A percentile compares a stretch with the other conserved stretches of the same genome.
Conservation (phyloP, 2,888 invertebrate species). For the Hirtodrosophila trivittata region DNA sequence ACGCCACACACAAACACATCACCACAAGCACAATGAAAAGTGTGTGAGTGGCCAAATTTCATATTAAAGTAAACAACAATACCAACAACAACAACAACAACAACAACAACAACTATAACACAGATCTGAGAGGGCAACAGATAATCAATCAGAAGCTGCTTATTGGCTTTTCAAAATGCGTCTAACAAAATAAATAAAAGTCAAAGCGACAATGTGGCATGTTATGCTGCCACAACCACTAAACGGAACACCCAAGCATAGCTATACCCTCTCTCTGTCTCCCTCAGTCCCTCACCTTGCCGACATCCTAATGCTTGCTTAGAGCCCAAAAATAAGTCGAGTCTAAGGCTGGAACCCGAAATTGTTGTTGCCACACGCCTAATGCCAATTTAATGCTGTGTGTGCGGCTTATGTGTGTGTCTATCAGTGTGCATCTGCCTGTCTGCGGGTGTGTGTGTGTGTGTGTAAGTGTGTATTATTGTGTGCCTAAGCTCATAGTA, state of each 20-base stretch:
- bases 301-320: no score
- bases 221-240: conserved; percentile 44
- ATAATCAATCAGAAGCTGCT: conserved; percentile 78
- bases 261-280: no score
- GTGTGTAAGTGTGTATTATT: conserved; percentile 24
- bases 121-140: conserved; percentile 53
- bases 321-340: conserved; percentile 28
- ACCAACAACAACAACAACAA: no score
- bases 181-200: conserved; percentile 76
- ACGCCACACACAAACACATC: conserved; percentile 28
- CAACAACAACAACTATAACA: no score
- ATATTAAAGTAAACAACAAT: conserved; percentile 43
- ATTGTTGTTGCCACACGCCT: conserved; percentile 41
- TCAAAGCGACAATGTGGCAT: conserved; percentile 71
- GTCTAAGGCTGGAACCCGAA: conserved; percentile 42
- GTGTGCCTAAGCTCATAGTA: conserved; percentile 41
- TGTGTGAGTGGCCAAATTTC: conserved; percentile 28
- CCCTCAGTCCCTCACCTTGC: no score
- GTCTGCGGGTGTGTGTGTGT: conserved; percentile 7
- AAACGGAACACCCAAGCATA: conserved; percentile 1
- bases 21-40: conserved; percentile 6
- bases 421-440: conserved; percentile 8
- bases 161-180: conserved; percentile 77
- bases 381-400: conserved; percentile 70
- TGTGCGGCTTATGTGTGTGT: conserved; percentile 26